Evolutionary conservation across 1,140 invertebrate species (phyloP).

Genomic region (Eumaeus atala): DNA sequence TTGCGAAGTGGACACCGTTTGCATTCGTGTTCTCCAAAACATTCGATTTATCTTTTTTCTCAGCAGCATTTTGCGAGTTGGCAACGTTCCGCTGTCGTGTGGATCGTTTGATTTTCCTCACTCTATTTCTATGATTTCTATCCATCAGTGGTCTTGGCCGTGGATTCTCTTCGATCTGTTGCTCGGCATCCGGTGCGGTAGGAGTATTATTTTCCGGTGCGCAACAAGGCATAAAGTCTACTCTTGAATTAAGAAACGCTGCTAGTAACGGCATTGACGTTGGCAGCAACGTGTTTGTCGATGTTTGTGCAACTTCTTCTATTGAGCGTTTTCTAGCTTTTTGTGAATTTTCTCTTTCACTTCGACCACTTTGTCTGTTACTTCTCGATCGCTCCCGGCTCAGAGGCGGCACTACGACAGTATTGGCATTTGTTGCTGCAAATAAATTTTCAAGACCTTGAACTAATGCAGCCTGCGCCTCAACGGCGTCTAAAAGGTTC

Average conservation of each 20-base stretch:
- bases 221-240: conserved; percentile 72
- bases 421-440: conserved; percentile 68
- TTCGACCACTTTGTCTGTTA: conserved; percentile 58
- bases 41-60: conserved; percentile 52
- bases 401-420: conserved; percentile 66
- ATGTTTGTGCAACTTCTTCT: conserved; percentile 78
- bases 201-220: conserved; percentile 35
- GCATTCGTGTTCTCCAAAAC: conserved; percentile 53
- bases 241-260: conserved; percentile 77
- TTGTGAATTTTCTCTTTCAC: conserved; percentile 55
- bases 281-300: conserved; percentile 77
- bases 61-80: conserved; percentile 35
- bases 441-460: conserved; percentile 71
- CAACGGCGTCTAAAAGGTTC: conserved; percentile 63
- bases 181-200: conserved; percentile 35
- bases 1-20: conserved; percentile 80
- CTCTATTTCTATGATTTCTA: conserved; percentile 66
- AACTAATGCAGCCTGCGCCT: conserved; percentile 70
- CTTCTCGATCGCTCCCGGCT: conserved; percentile 56
- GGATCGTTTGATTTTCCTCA: conserved; percentile 69
- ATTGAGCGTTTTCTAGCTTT: conserved; percentile 71
- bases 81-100: conserved; percentile 65
- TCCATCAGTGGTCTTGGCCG: conserved; percentile 67
- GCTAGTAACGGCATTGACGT: conserved; percentile 78
- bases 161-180: conserved; percentile 45